phyloP scores from a whole-genome alignment of 2,888 invertebrate species.

The Strigamia crassipes region DNA sequence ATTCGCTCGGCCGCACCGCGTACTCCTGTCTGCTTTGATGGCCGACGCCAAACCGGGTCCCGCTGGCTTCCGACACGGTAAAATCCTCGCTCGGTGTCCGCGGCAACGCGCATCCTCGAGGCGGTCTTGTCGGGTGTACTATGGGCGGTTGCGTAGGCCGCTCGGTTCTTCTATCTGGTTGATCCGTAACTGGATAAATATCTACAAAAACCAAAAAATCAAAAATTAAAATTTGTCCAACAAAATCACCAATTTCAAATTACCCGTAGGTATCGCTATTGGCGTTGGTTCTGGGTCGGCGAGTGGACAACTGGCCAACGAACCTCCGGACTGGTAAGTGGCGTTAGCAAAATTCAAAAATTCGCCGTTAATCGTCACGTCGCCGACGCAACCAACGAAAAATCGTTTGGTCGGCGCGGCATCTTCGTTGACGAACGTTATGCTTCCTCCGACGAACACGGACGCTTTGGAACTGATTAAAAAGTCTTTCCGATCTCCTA shows the following conservation, averaged over 20 bases:
- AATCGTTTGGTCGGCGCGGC: conserved; percentile 62
- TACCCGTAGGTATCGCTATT: conserved; percentile 31
- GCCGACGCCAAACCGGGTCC: conserved; percentile 63
- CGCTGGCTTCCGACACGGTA: conserved; percentile 62
- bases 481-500: neutral
- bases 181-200: neutral
- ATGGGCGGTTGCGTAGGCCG: conserved; percentile 7
- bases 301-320: conserved; percentile 55
- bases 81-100: conserved; percentile 63
- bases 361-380: conserved; percentile 83
- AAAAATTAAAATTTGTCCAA: neutral
- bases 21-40: conserved; percentile 76
- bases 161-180: neutral
- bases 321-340: conserved; percentile 60
- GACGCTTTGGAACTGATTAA: conserved; percentile 56
- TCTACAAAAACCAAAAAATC: neutral
- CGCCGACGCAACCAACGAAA: conserved; percentile 90
- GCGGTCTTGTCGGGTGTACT: conserved; percentile 50
- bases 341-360: conserved; percentile 77
- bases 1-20: conserved; percentile 65
- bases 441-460: conserved; percentile 85
- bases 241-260: neutral
- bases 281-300: conserved; percentile 50
- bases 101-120: conserved; percentile 63
- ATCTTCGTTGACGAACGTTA: conserved; percentile 65